Conservation (phyloP, 2,113 vertebrate species). For the Macaca mulatta region DNA sequence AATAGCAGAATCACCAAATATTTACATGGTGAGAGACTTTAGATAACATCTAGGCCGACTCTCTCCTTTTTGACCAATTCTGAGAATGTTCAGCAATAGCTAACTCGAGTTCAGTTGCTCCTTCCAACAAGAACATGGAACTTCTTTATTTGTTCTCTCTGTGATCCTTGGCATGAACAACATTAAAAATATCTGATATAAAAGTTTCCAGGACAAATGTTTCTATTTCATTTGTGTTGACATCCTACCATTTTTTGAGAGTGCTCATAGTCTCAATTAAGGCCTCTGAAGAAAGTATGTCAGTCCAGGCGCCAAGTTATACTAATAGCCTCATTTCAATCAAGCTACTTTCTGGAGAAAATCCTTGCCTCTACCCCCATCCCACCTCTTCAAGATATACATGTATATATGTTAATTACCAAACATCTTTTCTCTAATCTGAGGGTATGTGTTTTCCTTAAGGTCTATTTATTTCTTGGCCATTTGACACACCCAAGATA, state of each 20-base stretch:
- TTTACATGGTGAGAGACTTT: neutral
- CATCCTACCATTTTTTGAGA: slow-evolving; percentile 39
- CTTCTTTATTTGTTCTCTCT: slow-evolving; percentile 33
- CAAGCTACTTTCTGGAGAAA: slow-evolving; percentile 16
- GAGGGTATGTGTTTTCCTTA: neutral
- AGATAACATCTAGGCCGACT: neutral
- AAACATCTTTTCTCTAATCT: slow-evolving; percentile 50
- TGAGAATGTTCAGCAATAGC: slow-evolving; percentile 4
- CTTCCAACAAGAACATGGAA: slow-evolving; percentile 11
- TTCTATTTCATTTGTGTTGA: slow-evolving; percentile 53
- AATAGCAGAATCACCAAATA: slow-evolving; percentile 12
- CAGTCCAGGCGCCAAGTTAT: neutral
- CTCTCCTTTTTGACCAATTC: neutral
- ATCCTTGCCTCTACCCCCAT: neutral
- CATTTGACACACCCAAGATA: slow-evolving; percentile 69
- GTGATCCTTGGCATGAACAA: slow-evolving; percentile 44
- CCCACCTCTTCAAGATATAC: neutral
- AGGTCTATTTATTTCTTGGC: slow-evolving; percentile 69
- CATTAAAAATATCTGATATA: slow-evolving; percentile 8
- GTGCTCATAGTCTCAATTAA: slow-evolving; percentile 17
- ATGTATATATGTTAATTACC: neutral
- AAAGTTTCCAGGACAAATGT: slow-evolving; percentile 7
- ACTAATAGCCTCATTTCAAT: neutral
- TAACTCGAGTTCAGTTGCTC: slow-evolving; percentile 20
- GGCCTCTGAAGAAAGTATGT: slow-evolving; percentile 25